Base-by-base conservation (phyloP, 2,888 invertebrate genomes). In the Oxycera nigricornis region DNA sequence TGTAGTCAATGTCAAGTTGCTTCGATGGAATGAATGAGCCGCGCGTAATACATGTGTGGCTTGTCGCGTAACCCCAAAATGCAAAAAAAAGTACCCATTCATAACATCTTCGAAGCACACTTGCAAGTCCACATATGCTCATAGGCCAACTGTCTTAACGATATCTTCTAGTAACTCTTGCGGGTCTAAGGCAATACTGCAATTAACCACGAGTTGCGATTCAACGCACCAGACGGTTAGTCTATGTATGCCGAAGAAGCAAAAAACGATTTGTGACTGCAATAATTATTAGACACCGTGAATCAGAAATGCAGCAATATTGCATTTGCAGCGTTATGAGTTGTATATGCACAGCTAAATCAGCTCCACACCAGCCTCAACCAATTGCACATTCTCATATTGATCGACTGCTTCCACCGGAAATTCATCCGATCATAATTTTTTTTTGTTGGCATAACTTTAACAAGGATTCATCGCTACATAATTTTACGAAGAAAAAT, bases 1-100 rank as follows among this genome's bases (percentile, higher is more conserved):
- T 70, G 55, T 30, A 76, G 76, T 76, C 76, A 76, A 76, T 76
- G 76, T 74, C 76, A 76, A 74, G 74, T 72, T 59, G 35, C 20
- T 70, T 30, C 55, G 31, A 17, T 50, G n/a, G 9, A 17, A 31
- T 17, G 50, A 50, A 68, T 28, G 39, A 65, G 14, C 41, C n/a
- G 17, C 26, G n/a, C 39, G 39, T 14, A 65, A 22, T 22, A 2
- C 6, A 46, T 46, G 46, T 17, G 14, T 46, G 46, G 59, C 65
- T 7, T 35, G 39, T 11, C 22, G 24, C 65, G 22, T 24, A 2
- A 22, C n/a, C 1, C 41, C 20, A 2, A 6, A 41, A 24, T n/a
- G 22, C 50, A 28, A 26, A 46, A 52, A 28, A 30, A 50, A 46
- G 26, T 22, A 28, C 50, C 35, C 52, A 70, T 35, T 22, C 31